Conservation (phyloP, 2,797 vertebrate species). For the Ispidina lecontei region DNA sequence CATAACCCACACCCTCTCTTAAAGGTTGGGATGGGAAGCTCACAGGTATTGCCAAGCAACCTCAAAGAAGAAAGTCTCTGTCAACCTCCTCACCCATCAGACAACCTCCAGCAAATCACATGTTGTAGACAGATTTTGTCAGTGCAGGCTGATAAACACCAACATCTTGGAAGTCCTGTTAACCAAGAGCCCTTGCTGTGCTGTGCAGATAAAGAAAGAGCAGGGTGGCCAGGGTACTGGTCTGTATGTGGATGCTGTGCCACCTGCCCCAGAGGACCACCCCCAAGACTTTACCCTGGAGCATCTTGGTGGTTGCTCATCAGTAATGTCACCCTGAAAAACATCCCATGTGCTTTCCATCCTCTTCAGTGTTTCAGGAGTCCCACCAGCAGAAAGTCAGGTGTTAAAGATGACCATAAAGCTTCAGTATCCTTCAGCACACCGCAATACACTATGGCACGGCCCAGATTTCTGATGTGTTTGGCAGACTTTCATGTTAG, state of each 20-base stretch:
- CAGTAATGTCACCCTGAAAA: background rate
- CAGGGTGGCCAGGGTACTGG: background rate
- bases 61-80: background rate
- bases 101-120: background rate
- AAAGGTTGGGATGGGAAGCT: background rate
- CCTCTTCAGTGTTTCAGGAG: background rate
- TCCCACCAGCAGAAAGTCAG: background rate
- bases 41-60: background rate
- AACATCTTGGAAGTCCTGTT: background rate
- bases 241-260: background rate
- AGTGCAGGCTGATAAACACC: background rate
- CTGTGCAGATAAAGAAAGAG: background rate
- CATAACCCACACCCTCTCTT: background rate
- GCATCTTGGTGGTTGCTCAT: background rate
- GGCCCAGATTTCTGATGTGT: background rate
- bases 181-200: background rate
- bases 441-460: accelerated
- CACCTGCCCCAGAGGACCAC: background rate
- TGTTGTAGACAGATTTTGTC: background rate
- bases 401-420: background rate
- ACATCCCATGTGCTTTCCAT: background rate
- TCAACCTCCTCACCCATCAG: accelerated
- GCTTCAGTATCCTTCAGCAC: background rate
- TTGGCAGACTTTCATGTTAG: background rate
- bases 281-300: accelerated